These are phyloP conservation scores for Caenorhabditis sp. DNA, from an alignment of 2,888 invertebrate species.

Conservation along the genomic window DNA sequence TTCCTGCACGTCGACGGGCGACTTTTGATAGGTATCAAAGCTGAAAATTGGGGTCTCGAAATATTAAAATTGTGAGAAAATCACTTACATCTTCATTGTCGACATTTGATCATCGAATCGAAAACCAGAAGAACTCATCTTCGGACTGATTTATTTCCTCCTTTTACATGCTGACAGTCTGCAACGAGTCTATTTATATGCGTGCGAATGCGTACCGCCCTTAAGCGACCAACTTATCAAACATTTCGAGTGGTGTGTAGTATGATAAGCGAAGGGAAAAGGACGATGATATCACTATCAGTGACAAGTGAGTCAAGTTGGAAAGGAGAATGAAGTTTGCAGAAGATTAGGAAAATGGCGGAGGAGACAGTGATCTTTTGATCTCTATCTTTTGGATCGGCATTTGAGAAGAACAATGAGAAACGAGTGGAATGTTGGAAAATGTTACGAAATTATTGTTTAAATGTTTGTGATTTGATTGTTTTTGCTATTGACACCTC, in stretches of 20 bases:
- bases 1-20: neutral
- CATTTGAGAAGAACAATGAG: neutral
- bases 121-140: neutral
- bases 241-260: neutral
- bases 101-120: neutral
- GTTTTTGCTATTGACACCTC: no score
- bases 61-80: neutral
- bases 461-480: no score
- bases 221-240: constrained; percentile 1
- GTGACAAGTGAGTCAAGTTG: neutral
- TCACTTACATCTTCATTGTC: neutral
- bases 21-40: neutral
- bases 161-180: neutral
- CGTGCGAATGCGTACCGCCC: no score
- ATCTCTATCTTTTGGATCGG: neutral
- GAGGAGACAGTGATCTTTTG: neutral
- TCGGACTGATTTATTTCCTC: no score
- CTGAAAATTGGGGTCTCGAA: neutral
- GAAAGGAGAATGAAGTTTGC: no score
- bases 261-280: neutral
- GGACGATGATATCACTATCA: constrained; percentile 22
- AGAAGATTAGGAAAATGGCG: neutral
- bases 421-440: neutral
- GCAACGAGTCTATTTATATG: constrained; percentile 4
- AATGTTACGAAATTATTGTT: neutral